Percentiles rank a stretch among this genome's conserved stretches.
Conservation (phyloP, 2,888 invertebrate genomes). For the Acronicta leporina region DNA sequence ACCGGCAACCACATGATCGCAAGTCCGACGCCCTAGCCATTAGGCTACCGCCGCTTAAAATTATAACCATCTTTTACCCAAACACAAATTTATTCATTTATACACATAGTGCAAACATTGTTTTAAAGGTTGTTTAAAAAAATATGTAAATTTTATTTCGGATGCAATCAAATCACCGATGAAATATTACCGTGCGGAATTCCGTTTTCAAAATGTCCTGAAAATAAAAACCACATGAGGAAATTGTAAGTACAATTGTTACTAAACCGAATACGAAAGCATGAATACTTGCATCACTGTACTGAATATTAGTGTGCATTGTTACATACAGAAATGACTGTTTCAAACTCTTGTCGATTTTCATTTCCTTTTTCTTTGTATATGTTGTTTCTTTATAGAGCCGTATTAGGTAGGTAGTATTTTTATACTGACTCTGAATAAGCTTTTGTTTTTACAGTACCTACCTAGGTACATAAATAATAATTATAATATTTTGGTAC, state of each 20-base stretch:
- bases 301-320: constrained; percentile 14
- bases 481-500: too few species aligned
- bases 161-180: constrained; percentile 32
- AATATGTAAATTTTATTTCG: constrained; percentile 43
- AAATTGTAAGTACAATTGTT: constrained; percentile 16
- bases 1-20: too few species aligned
- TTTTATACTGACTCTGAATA: too few species aligned
- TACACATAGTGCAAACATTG: constrained; percentile 29
- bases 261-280: constrained; percentile 3
- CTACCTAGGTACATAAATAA: too few species aligned
- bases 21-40: too few species aligned
- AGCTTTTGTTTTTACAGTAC: too few species aligned
- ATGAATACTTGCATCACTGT: constrained; percentile 1
- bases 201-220: constrained; percentile 32
- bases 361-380: neutral
- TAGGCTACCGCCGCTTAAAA: too few species aligned
- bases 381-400: neutral
- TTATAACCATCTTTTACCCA: constrained; percentile 25
- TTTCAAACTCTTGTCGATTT: neutral
- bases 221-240: constrained; percentile 13
- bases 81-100: constrained; percentile 34
- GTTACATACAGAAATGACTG: constrained; percentile 16
- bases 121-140: constrained; percentile 43
- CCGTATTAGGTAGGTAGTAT: too few species aligned
- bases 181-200: constrained; percentile 46